These are phyloP conservation scores for Gymnosoma rotundatum DNA, from an alignment of 2,888 invertebrate genomes.

Conservation along the genomic window DNA sequence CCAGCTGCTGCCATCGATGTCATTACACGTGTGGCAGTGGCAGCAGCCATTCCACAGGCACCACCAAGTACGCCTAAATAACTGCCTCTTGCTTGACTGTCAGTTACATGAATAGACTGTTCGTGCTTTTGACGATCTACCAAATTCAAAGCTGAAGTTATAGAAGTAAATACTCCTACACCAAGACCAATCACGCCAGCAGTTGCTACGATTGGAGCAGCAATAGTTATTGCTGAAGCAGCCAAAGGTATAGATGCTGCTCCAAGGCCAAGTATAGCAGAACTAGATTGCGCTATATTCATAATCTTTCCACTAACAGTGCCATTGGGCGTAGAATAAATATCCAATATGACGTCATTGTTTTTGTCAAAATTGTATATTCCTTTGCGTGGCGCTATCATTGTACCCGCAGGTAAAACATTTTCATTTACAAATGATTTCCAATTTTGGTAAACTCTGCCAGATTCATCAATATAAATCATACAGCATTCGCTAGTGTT, in stretches of 20 bases:
- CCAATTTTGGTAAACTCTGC: conserved; percentile 83
- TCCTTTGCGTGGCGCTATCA: conserved; percentile 82
- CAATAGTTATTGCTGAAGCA: conserved; percentile 71
- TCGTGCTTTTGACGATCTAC: conserved; percentile 77
- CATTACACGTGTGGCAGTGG: conserved; percentile 76
- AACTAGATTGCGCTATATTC: conserved; percentile 71
- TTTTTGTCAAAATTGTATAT: conserved; percentile 74
- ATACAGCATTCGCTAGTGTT: conserved; percentile 78
- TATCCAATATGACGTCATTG: conserved; percentile 72
- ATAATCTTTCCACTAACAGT: conserved; percentile 60
- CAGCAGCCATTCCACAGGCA: conserved; percentile 74
- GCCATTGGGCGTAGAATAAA: conserved; percentile 75
- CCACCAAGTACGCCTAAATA: conserved; percentile 78
- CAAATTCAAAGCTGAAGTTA: conserved; percentile 75
- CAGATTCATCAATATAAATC: conserved; percentile 79
- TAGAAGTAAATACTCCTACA: conserved; percentile 75
- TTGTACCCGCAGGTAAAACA: conserved; percentile 81
- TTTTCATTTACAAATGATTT: conserved; percentile 81
- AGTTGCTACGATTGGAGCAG: conserved; percentile 74
- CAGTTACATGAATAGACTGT: conserved; percentile 76
- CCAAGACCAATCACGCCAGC: conserved; percentile 73
- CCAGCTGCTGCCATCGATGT: conserved; percentile 75
- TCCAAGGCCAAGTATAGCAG: conserved; percentile 73
- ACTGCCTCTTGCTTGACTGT: conserved; percentile 76
- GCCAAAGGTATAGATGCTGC: conserved; percentile 74